These are phyloP conservation scores for Uria lomvia DNA, from an alignment of 2,113 vertebrate genomes.

Conservation along the genomic window DNA sequence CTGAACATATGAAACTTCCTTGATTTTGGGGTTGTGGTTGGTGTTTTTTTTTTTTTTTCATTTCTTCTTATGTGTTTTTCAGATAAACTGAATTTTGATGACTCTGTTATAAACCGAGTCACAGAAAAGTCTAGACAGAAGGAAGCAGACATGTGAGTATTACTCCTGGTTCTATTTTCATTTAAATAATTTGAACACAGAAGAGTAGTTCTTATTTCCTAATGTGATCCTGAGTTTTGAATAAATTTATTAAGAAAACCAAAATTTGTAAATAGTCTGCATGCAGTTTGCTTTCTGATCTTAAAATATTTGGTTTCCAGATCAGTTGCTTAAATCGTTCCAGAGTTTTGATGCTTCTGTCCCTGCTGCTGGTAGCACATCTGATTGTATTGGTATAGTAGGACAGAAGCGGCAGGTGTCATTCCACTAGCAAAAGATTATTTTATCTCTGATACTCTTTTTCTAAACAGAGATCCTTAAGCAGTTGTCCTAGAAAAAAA, in stretches of 20 bases:
- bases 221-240: neutral
- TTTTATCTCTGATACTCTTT: neutral
- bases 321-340: neutral
- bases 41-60: neutral
- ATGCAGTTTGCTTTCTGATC: neutral
- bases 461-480: neutral
- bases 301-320: neutral
- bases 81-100: slow-evolving; percentile 80
- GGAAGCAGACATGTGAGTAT: slow-evolving; percentile 80
- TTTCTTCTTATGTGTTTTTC: slow-evolving; percentile 16
- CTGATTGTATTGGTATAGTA: neutral
- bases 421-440: neutral
- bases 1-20: neutral
- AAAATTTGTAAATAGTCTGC: neutral
- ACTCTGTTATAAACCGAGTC: slow-evolving; percentile 81
- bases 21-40: neutral
- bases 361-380: neutral
- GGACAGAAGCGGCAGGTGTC: neutral
- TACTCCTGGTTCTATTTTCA: neutral
- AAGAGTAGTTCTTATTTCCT: neutral
- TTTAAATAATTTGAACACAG: neutral
- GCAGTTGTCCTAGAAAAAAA: neutral
- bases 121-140: slow-evolving; percentile 79
- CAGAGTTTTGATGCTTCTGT: neutral
- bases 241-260: neutral